Evolutionary conservation across 2,113 vertebrate species (phyloP).

Genomic region (Condylura cristata): DNA sequence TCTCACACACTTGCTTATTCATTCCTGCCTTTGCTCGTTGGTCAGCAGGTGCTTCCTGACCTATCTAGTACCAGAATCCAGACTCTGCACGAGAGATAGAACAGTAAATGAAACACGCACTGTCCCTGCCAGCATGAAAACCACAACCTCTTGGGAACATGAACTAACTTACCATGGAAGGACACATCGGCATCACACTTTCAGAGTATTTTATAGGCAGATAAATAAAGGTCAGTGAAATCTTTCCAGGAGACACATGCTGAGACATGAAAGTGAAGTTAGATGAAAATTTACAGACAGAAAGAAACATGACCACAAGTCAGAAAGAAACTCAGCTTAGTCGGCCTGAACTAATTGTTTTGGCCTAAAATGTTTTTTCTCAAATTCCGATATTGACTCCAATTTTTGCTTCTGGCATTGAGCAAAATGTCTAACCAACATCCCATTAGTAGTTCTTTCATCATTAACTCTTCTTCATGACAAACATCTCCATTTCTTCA

Average conservation of each 20-base stretch:
- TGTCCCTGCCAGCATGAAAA: background rate
- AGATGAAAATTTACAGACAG: background rate
- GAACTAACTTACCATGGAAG: background rate
- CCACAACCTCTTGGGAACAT: rapidly evolving
- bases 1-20: background rate
- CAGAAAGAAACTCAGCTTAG: background rate
- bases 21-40: background rate
- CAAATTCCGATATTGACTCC: background rate
- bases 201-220: background rate
- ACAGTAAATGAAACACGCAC: background rate
- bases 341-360: background rate
- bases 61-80: background rate
- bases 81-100: background rate
- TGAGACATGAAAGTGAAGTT: background rate
- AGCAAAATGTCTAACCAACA: background rate
- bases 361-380: background rate
- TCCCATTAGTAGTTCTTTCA: background rate
- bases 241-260: background rate
- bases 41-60: background rate
- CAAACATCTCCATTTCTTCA: background rate
- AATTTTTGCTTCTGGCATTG: background rate
- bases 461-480: background rate
- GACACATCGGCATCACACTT: background rate
- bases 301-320: background rate
- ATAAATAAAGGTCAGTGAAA: background rate